Base-by-base conservation (phyloP, 2,113 vertebrate genomes). In the Rostratula benghalensis region DNA sequence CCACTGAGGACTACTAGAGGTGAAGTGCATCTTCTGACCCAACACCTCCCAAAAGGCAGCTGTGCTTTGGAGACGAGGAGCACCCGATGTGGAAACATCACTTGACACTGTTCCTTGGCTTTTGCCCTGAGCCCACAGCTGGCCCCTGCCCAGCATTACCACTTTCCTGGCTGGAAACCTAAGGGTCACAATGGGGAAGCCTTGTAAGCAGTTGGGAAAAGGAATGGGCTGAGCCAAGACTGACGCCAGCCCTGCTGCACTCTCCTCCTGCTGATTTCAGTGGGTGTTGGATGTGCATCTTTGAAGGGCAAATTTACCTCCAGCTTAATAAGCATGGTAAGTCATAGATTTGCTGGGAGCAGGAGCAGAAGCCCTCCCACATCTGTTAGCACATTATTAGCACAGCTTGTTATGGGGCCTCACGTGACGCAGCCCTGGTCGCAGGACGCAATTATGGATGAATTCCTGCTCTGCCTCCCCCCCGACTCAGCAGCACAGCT, bases 341-440 rank as follows among this genome's bases (percentile, higher is more conserved):
- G 94, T 95, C 96, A 89, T 94, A 95, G 89, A 95, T 93, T 95
- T 84, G 65, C 91, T 94, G 78, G 84, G 91, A 97, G 91, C 77
- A 63, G 94, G 77, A 96, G 93, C 87, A 82, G 95, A 85, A 97
- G 91, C 87, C 83, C 94, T 95, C 87, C 94, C 2, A 87, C 95
- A 94, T 96, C 96, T 96, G 96, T 95, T 95, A 87, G 69, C 94
- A 94, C 95, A 95, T 97, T 97, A 96, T 96, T 95, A 96, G 89
- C 94, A 83, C 96, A 95, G 96, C 96, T 96, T 97, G 94, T 95
- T 95, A 84, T 28, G 77, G 83, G 74, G 65, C 89, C 94, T 76
- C 95, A 96, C 89, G 81, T 97, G 96, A 95, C 10, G 87, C 78
- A 85, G 89, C 78, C 77, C 81, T 53, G 78, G 89, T 95, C 1